Conservation (phyloP, 2,113 vertebrate genomes). For the Bubo scandiacus region DNA sequence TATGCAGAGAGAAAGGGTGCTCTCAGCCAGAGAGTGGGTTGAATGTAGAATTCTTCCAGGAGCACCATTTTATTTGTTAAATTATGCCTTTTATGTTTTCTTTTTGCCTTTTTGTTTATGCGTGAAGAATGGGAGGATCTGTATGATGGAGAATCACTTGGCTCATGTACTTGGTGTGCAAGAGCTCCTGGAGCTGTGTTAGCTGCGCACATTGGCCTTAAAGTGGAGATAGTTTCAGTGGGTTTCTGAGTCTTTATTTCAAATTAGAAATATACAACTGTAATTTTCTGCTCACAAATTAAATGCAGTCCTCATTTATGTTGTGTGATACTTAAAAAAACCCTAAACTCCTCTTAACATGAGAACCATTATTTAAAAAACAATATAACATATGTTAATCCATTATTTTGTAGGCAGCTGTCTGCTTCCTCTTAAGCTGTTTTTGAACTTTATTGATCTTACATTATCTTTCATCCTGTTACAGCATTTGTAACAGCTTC, state of each 20-base stretch:
- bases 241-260: neutral
- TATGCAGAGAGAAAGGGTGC: neutral
- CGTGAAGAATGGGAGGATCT: neutral
- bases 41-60: neutral
- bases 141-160: neutral
- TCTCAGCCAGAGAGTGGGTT: neutral
- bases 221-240: neutral
- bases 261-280: neutral
- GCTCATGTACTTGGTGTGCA: neutral
- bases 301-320: conserved; percentile 31
- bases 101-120: neutral
- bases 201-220: neutral
- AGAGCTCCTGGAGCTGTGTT: neutral
- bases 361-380: neutral
- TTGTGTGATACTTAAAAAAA: neutral
- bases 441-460: neutral
- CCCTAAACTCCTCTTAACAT: neutral
- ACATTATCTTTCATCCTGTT: neutral
- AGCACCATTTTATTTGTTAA: neutral
- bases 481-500: neutral
- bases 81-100: neutral
- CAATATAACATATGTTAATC: neutral
- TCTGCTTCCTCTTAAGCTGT: neutral
- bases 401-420: neutral
- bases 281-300: neutral